phyloP scores from a whole-genome alignment of 2,888 invertebrate species.

The Dorcus parallelipipedus region DNA sequence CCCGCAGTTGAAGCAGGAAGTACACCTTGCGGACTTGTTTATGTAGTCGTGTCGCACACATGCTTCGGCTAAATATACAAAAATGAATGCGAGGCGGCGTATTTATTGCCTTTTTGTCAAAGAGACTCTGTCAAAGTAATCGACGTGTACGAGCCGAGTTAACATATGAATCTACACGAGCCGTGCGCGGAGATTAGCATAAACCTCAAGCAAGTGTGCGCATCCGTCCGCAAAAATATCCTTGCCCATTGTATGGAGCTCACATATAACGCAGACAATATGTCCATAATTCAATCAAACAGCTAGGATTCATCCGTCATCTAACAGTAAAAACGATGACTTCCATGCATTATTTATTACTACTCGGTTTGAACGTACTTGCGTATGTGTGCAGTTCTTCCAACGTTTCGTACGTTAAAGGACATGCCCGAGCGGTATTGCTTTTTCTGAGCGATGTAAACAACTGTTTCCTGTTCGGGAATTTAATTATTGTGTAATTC shows the following conservation, averaged over 20 bases:
- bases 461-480: too few relatives aligned
- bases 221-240: not conserved
- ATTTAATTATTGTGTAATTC: too few relatives aligned
- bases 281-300: conserved; percentile 13
- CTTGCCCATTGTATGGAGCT: conserved; percentile 3
- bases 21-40: too few relatives aligned
- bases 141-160: not conserved
- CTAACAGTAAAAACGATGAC: conserved; percentile 5
- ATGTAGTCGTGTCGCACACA: too few relatives aligned
- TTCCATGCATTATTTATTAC: conserved; percentile 6
- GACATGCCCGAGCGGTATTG: too few relatives aligned
- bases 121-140: conserved; percentile 1
- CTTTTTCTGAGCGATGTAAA: too few relatives aligned
- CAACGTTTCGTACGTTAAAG: too few relatives aligned
- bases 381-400: too few relatives aligned
- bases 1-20: too few relatives aligned
- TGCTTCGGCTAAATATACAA: not conserved
- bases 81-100: not conserved
- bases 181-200: not conserved
- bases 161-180: conserved; percentile 2
- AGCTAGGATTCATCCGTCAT: conserved; percentile 9
- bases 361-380: not conserved
- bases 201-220: not conserved
- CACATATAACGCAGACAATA: conserved; percentile 7
- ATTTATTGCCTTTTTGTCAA: conserved; percentile 1